These are phyloP conservation scores for Strix uralensis DNA, from an alignment of 2,113 vertebrate genomes.

Conservation along the genomic window DNA sequence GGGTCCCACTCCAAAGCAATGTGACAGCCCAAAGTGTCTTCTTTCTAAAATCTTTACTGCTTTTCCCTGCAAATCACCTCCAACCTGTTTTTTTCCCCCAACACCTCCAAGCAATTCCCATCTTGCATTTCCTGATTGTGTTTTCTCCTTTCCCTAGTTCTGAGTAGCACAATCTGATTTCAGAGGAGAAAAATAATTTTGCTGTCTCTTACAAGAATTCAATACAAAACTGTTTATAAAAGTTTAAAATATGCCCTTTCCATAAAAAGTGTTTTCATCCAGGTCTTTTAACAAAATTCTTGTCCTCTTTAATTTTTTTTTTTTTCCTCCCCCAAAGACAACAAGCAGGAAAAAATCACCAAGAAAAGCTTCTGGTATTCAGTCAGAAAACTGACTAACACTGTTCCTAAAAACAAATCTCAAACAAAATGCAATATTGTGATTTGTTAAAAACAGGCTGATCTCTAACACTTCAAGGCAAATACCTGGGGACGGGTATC, in stretches of 20 bases:
- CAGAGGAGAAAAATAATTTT: background rate
- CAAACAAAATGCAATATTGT: background rate
- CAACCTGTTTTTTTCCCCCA: rapidly evolving
- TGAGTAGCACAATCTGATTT: background rate
- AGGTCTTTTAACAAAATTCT: background rate
- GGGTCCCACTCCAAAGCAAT: background rate
- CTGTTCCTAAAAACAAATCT: background rate
- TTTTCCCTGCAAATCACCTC: background rate
- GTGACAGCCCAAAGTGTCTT: background rate
- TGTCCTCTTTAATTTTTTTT: background rate
- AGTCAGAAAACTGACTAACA: background rate
- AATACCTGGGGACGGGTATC: background rate
- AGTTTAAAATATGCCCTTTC: background rate
- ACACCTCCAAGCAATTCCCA: rapidly evolving
- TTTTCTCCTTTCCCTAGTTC: background rate
- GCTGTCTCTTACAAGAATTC: background rate
- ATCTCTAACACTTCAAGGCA: background rate
- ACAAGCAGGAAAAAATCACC: background rate
- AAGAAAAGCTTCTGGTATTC: background rate
- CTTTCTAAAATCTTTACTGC: background rate
- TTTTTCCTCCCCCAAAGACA: background rate
- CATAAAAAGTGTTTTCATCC: background rate
- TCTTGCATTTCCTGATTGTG: background rate
- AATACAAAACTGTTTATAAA: background rate
- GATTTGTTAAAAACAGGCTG: background rate